These are phyloP conservation scores for Procambarus virginalis DNA, from an alignment of 1,140 invertebrate species.

Conservation along the genomic window DNA sequence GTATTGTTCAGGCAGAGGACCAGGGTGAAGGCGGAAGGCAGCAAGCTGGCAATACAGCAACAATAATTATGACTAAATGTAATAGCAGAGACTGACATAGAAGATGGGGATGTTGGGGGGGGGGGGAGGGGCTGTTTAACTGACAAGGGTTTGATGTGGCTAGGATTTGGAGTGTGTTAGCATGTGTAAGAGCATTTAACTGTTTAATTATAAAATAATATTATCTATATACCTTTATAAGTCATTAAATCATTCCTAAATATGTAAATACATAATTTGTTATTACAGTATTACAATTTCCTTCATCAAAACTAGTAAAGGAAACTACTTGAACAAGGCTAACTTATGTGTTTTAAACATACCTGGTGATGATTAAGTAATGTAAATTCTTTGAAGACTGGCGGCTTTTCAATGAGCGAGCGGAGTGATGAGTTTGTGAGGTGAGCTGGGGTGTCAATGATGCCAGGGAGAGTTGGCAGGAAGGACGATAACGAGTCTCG, in stretches of 20 bases:
- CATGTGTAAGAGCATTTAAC: too few relatives aligned
- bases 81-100: too few relatives aligned
- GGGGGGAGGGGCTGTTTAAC: too few relatives aligned
- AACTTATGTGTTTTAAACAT: slow-evolving; percentile 93
- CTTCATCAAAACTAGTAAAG: too few relatives aligned
- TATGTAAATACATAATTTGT: background rate
- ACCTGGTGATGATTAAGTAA: slow-evolving; percentile 89
- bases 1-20: slow-evolving; percentile 96
- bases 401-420: slow-evolving; percentile 97
- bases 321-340: slow-evolving; percentile 87
- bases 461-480: slow-evolving; percentile 93
- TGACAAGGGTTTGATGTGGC: too few relatives aligned
- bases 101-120: too few relatives aligned
- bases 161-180: too few relatives aligned
- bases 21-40: slow-evolving; percentile 96
- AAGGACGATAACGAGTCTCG: slow-evolving; percentile 94
- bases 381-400: slow-evolving; percentile 94
- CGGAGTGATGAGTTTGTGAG: slow-evolving; percentile 89
- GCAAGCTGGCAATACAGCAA: slow-evolving; percentile 80
- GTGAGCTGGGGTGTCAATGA: slow-evolving; percentile 89
- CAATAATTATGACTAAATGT: background rate
- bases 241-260: background rate
- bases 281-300: too few relatives aligned
- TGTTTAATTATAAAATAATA: background rate
- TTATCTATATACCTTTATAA: background rate